Base-by-base conservation (phyloP, 1,140 invertebrate species). In the Apolygus lucorum region DNA sequence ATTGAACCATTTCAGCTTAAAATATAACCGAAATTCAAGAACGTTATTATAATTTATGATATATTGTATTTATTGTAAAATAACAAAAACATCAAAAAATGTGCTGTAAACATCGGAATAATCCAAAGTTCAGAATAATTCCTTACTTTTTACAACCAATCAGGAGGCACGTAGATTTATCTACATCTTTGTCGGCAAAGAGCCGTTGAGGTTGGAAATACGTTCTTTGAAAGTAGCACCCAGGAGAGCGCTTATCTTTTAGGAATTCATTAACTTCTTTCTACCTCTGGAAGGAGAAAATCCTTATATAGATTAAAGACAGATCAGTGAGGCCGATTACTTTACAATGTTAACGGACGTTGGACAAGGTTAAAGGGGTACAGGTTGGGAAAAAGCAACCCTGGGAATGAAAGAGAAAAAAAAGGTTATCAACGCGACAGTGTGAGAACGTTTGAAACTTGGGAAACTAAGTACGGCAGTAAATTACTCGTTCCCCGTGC, bases 351-450 rank as follows among this genome's bases (percentile, higher is more conserved):
- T 42, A 42, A 42, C 4, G 34, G 59, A 62, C 4, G 21, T 8
- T 11, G 21, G 59, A 62, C n/a, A 25, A 62, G 59, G 59, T 8
- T 4, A 24, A 65, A 65, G 26, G 24, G 27, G 63, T 4, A 65
- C 4, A 26, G 27, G 21, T 4, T 25, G 27, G 63, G 27, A 65
- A 29, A 27, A 25, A 29, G n/a, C 4, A 11, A 8, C 11, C 11
- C n/a, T 4, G 25, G 59, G 21, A 62, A 21, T 4, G 25, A 21
- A 21, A 62, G 21, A 29, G 21, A 26, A 13, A 28, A 28, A 28
- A 26, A 65, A 65, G 26, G 54, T 21, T 24, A 59, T 59, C 54
- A 59, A 59, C 54, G 54, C 54, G 8, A 8, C 54, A 24, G 22
- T 59, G 22, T 59, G 54, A 22, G 22, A 13, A 59, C 22, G 4